Evolutionary conservation across 2,888 invertebrate species (phyloP).

Genomic region (Abscondita cerata): DNA sequence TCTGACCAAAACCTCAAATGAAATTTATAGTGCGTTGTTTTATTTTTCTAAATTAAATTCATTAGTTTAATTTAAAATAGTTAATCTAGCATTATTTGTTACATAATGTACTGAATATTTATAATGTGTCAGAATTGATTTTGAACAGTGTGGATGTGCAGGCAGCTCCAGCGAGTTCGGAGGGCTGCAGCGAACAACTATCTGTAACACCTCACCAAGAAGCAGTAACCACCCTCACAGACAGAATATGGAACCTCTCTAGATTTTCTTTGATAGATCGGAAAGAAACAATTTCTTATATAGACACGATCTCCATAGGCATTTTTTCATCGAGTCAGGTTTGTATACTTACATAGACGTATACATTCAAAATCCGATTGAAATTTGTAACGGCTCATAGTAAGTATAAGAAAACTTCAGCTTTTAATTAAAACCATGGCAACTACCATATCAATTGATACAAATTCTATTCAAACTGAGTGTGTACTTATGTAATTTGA

Average conservation of each 20-base stretch:
- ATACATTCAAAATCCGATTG: conserved; percentile 8
- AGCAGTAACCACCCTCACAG: conserved; percentile 49
- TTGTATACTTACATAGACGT: no score
- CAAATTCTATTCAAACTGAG: conserved; percentile 50
- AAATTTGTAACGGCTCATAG: conserved; percentile 21
- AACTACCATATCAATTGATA: conserved; percentile 43
- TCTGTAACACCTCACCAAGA: conserved; percentile 37
- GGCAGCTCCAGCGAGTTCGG: conserved; percentile 26
- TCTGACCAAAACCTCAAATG: no score
- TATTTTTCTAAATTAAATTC: no score
- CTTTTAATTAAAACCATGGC: conserved; percentile 39
- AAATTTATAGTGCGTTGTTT: no score
- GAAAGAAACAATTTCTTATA: conserved; percentile 54
- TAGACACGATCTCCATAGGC: conserved; percentile 53
- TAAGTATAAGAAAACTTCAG: conserved; percentile 21
- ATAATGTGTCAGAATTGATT: conserved; percentile 15
- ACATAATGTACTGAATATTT: no score
- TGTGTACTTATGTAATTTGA: conserved; percentile 55
- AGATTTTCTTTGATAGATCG: conserved; percentile 53
- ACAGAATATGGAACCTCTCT: conserved; percentile 55
- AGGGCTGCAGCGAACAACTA: conserved; percentile 23
- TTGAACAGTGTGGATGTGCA: conserved; percentile 24
- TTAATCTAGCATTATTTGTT: no score
- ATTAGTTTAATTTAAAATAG: no score
- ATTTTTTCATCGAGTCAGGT: conserved; percentile 52